Conservation (phyloP, 1,140 invertebrate species). For the Papilio xuthus region DNA sequence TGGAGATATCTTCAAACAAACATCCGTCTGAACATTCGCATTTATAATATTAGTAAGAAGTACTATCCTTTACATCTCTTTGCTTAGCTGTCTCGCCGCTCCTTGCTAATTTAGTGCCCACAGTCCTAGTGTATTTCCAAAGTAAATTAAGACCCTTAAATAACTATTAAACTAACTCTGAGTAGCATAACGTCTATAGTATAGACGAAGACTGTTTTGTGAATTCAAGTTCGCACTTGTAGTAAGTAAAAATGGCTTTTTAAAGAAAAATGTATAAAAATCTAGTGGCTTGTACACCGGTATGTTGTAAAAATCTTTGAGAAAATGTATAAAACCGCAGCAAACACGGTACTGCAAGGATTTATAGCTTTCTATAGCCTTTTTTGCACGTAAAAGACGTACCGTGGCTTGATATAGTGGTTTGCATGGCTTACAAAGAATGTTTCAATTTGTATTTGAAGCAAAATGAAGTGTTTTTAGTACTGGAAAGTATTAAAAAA, state of each 20-base stretch:
- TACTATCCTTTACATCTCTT: too few species aligned
- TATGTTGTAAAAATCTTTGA: background rate
- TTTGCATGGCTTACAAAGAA: constrained; percentile 11
- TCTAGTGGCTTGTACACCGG: background rate
- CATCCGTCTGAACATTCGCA: too few species aligned
- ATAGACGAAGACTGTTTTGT: background rate
- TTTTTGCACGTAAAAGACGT: constrained; percentile 23
- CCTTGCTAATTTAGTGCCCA: too few species aligned
- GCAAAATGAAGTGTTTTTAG: background rate
- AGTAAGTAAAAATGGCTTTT: background rate
- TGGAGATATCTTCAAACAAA: too few species aligned
- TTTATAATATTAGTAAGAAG: too few species aligned
- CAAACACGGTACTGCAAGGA: background rate
- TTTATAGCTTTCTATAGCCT: constrained; percentile 12
- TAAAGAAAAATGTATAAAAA: background rate
- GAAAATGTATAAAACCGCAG: constrained; percentile 1
- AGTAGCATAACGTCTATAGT: too few species aligned
- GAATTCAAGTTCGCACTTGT: background rate
- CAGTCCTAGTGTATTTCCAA: too few species aligned
- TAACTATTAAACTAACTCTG: too few species aligned
- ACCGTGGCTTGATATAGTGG: constrained; percentile 2
- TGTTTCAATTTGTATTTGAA: constrained; percentile 3
- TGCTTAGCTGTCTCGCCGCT: too few species aligned
- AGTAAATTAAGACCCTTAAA: too few species aligned
- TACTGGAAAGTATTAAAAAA: too few species aligned